phyloP scores from a whole-genome alignment of 2,113 vertebrate genomes.

The Oncorhynchus nerka region DNA sequence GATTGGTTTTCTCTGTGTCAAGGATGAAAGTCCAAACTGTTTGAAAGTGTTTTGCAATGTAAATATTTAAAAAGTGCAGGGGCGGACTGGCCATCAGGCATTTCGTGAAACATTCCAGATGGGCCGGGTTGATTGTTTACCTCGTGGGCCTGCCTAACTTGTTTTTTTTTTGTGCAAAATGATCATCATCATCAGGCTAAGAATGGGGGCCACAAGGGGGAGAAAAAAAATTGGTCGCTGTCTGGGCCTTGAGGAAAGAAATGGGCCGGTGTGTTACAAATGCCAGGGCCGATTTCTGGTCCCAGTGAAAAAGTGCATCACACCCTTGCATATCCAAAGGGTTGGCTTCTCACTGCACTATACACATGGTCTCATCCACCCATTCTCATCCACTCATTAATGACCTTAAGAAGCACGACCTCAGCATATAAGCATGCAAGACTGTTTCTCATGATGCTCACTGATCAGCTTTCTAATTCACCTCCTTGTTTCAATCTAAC shows the following conservation, averaged over 20 bases:
- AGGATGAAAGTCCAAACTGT: not conserved
- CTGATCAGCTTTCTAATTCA: not conserved
- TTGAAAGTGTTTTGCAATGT: not conserved
- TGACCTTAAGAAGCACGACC: not conserved
- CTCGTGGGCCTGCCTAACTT: too few relatives aligned
- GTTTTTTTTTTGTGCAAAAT: not conserved
- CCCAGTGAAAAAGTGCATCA: not conserved
- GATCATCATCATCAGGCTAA: conserved; percentile 15
- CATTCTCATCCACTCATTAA: not conserved
- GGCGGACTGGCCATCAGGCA: not conserved
- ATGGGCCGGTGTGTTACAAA: too few relatives aligned
- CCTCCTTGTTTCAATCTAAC: not conserved
- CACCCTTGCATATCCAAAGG: not conserved
- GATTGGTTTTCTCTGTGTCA: not conserved
- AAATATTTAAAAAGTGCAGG: not conserved
- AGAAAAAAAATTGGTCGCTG: too few relatives aligned
- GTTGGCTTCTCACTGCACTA: not conserved
- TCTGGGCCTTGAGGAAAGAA: too few relatives aligned
- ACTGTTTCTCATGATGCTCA: not conserved
- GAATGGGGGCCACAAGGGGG: too few relatives aligned
- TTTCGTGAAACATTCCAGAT: too few relatives aligned
- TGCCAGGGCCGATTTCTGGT: too few relatives aligned
- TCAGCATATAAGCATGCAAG: not conserved
- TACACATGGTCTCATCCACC: not conserved
- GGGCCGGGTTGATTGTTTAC: too few relatives aligned